Conservation (phyloP, 2,113 vertebrate species). For the Otus sunia region DNA sequence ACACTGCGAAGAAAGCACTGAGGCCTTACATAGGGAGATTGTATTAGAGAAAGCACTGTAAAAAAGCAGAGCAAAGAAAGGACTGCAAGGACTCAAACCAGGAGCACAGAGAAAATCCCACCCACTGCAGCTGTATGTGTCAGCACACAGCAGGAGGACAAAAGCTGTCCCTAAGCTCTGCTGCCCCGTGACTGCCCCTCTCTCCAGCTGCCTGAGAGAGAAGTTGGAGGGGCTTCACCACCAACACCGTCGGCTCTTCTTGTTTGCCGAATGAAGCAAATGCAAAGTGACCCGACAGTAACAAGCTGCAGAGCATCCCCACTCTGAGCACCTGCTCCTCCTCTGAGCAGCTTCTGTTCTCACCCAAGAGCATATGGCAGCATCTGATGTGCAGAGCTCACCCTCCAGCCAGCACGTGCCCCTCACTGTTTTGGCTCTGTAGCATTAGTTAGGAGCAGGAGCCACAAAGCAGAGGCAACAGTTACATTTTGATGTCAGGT, state of each 20-base stretch:
- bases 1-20: neutral
- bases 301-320: neutral
- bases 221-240: neutral
- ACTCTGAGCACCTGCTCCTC: neutral
- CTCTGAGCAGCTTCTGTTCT: neutral
- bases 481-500: neutral
- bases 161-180: neutral
- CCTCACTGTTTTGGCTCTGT: fast-evolving
- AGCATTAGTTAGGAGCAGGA: neutral
- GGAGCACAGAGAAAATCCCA: neutral
- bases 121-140: neutral
- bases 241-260: neutral
- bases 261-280: neutral
- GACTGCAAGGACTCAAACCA: neutral
- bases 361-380: neutral
- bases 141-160: neutral
- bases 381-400: fast-evolving
- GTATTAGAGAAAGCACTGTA: fast-evolving
- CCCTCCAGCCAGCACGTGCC: neutral
- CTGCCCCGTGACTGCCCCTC: neutral
- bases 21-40: neutral
- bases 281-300: neutral
- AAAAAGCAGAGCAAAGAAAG: neutral
- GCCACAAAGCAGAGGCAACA: neutral
- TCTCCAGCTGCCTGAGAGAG: neutral